phyloP scores from a whole-genome alignment of 2,113 vertebrate genomes.

The Mesitornis unicolor region DNA sequence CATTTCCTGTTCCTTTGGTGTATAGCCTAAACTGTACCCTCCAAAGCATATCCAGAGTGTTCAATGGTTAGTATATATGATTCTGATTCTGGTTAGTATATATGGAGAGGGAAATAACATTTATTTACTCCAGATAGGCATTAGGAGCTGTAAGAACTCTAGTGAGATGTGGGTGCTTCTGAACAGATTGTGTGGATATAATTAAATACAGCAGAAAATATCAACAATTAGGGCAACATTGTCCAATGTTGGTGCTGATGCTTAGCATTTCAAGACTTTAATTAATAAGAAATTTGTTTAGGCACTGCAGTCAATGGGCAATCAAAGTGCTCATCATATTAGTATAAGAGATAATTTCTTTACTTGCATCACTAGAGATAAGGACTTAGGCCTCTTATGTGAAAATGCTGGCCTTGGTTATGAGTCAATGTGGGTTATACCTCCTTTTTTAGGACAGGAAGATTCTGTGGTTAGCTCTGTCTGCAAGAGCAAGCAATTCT shows the following conservation, averaged over 20 bases:
- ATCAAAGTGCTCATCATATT: not conserved
- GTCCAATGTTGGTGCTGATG: not conserved
- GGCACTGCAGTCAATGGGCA: not conserved
- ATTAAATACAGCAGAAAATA: not conserved
- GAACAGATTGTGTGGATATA: not conserved
- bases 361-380: not conserved
- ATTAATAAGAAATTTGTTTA: not conserved
- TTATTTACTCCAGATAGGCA: not conserved
- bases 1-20: not conserved
- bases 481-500: not conserved
- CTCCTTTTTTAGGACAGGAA: not conserved
- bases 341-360: not conserved
- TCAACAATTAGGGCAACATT: not conserved
- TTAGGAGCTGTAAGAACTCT: not conserved
- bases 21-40: not conserved
- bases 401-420: not conserved
- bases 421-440: not conserved
- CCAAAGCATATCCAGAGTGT: not conserved
- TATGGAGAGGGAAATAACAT: not conserved
- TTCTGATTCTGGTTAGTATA: not conserved
- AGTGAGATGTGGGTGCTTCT: not conserved
- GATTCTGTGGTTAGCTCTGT: not conserved
- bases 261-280: not conserved
- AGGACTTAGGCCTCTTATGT: not conserved
- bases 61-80: too few relatives aligned